Percentiles rank a stretch among this genome's conserved stretches.
Evolutionary conservation across 2,113 vertebrate species (phyloP).

Genomic region (Rhinoderma darwinii): DNA sequence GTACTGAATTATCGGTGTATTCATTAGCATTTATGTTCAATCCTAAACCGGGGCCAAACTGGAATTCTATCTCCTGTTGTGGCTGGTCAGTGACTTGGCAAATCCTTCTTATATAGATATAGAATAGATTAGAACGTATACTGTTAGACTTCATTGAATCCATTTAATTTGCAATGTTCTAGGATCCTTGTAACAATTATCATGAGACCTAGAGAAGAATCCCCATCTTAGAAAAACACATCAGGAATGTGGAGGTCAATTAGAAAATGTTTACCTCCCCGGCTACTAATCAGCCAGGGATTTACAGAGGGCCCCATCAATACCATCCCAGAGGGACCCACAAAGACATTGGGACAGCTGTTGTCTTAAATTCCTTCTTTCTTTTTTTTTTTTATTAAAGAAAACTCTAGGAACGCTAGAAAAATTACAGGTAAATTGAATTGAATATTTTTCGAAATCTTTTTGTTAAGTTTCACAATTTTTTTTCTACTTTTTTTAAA

Average conservation of each 20-base stretch:
- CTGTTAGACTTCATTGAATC: not conserved
- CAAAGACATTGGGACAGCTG: conserved; percentile 3
- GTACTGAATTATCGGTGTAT: no score
- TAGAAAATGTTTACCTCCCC: conserved; percentile 23
- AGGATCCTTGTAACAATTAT: not conserved
- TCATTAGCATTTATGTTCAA: no score
- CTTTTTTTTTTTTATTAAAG: not conserved
- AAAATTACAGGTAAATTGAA: not conserved
- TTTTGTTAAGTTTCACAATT: no score
- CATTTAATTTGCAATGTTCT: conserved; percentile 1
- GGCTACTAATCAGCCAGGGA: conserved; percentile 17
- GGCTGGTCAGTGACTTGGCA: not conserved
- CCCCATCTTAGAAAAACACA: not conserved
- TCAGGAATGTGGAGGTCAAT: conserved; percentile 35
- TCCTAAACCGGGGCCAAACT: no score
- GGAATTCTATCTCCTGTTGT: not conserved
- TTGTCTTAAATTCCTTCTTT: not conserved
- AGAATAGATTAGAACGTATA: not conserved
- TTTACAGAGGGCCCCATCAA: not conserved
- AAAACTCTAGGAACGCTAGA: not conserved
- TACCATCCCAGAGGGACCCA: no score
- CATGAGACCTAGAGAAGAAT: conserved; percentile 11
- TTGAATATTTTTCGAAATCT: not conserved
- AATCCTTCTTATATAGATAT: not conserved
- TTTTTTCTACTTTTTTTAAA: not conserved